Evolutionary conservation across 2,797 vertebrate genomes (phyloP).

Genomic region (Periparus ater): DNA sequence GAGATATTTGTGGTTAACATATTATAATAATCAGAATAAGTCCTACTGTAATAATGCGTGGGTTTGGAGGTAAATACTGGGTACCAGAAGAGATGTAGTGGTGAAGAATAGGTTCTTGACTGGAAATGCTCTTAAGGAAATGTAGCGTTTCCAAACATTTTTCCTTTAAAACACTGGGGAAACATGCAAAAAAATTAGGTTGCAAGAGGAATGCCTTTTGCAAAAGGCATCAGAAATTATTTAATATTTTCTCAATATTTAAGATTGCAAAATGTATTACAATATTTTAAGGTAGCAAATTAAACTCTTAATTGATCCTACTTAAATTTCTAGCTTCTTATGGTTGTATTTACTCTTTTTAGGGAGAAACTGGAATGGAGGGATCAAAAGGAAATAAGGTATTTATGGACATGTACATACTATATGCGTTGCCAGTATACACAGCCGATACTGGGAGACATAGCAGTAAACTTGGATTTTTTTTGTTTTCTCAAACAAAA

Average conservation of each 20-base stretch:
- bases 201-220: neutral
- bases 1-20: neutral
- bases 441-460: neutral
- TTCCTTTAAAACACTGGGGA: neutral
- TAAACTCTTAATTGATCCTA: neutral
- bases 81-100: neutral
- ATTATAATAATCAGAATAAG: neutral
- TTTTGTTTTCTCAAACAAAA: neutral
- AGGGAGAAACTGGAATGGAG: constrained; percentile 84
- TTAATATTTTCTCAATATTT: neutral
- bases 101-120: neutral
- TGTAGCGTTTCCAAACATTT: neutral
- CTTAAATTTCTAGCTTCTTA: neutral
- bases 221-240: neutral
- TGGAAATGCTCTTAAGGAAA: neutral
- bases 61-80: neutral
- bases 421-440: accelerated
- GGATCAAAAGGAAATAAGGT: constrained; percentile 87
- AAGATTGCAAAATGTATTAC: neutral
- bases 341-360: constrained; percentile 25
- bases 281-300: neutral
- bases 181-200: neutral
- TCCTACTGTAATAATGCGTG: neutral
- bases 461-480: neutral
- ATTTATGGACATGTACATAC: constrained; percentile 14